phyloP scores from a whole-genome alignment of 2,113 vertebrate genomes.

The Myotis yumanensis region DNA sequence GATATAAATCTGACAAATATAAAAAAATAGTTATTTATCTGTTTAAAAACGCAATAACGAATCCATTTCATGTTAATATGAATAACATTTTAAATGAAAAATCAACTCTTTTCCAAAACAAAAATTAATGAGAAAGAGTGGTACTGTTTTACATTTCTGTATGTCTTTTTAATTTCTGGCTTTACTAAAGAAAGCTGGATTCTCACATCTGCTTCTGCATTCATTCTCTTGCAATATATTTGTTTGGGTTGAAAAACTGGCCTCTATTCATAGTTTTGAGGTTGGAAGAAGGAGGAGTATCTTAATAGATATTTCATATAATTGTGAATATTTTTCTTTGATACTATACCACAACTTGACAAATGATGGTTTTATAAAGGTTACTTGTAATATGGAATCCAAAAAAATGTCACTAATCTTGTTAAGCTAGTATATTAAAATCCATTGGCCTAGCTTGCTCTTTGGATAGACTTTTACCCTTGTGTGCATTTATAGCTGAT shows the following conservation, averaged over 20 bases:
- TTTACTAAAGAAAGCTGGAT: not conserved
- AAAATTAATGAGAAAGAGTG: not conserved
- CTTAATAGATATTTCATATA: not conserved
- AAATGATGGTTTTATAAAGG: not conserved
- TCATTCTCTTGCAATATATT: not conserved
- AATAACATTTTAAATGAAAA: constrained; percentile 3
- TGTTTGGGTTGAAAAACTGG: not conserved
- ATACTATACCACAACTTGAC: not conserved
- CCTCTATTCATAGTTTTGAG: not conserved
- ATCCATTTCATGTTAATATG: not conserved
- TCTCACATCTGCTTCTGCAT: not conserved
- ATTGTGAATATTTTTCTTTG: not conserved
- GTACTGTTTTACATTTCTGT: not conserved
- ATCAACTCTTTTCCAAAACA: not conserved
- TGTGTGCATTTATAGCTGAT: not conserved
- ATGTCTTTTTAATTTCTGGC: not conserved
- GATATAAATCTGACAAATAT: not conserved
- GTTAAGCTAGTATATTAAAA: not conserved
- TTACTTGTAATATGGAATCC: not conserved
- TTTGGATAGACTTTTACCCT: not conserved
- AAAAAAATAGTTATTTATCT: not conserved
- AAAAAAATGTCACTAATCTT: not conserved
- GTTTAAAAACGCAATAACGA: not conserved
- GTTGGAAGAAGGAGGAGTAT: not conserved
- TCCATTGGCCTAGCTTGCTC: not conserved